Evolutionary conservation across 2,797 vertebrate genomes (phyloP).

Genomic region (Pseudotriccus pelzelni): DNA sequence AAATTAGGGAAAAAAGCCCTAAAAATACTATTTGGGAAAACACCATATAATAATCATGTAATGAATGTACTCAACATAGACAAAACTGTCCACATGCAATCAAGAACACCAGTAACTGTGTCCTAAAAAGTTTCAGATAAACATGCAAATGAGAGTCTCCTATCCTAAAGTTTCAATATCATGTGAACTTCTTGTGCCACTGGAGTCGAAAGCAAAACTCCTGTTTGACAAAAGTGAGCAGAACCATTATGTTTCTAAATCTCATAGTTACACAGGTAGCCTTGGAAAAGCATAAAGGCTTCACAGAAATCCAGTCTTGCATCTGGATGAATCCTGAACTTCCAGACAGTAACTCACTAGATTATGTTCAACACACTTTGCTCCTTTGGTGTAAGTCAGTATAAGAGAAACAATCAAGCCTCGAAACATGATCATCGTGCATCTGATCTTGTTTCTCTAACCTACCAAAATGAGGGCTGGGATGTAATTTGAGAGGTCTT

Average conservation of each 20-base stretch:
- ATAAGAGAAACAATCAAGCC: neutral
- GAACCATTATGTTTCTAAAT: neutral
- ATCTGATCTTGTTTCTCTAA: neutral
- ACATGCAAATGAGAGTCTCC: neutral
- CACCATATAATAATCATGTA: neutral
- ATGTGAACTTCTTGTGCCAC: neutral
- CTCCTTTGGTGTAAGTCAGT: neutral
- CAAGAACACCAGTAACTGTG: neutral
- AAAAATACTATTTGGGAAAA: neutral
- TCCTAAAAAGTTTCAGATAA: neutral
- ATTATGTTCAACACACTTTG: neutral
- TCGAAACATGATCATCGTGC: neutral
- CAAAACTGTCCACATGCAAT: neutral
- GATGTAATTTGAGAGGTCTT: slow-evolving; percentile 1
- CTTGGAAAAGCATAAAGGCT: neutral
- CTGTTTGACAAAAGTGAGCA: neutral
- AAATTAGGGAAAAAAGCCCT: accelerated
- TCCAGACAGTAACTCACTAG: neutral
- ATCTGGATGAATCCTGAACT: neutral
- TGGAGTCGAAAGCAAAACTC: neutral
- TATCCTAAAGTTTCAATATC: neutral
- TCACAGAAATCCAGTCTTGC: neutral
- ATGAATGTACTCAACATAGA: neutral
- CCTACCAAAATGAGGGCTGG: neutral
- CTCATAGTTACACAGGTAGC: neutral